Percentiles rank a stretch among this genome's conserved stretches.
Evolutionary conservation across 2,797 vertebrate species (phyloP).

Genomic region (Hephaestus fuliginosus): DNA sequence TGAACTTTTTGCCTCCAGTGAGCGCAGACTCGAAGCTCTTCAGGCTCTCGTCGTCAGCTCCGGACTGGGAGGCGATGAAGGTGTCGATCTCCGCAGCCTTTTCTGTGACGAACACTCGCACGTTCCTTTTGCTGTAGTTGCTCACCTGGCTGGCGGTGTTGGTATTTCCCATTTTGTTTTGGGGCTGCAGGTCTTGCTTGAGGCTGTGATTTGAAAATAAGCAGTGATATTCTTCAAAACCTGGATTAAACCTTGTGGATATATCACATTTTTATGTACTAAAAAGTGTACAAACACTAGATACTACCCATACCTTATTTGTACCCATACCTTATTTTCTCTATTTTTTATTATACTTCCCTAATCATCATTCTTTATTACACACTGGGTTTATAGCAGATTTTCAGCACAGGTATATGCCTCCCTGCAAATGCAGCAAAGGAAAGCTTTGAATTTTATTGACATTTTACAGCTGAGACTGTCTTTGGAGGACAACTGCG

Average conservation of each 20-base stretch:
- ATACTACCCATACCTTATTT: too few relatives aligned
- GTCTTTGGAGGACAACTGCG: neutral
- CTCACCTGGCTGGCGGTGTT: conserved; percentile 53
- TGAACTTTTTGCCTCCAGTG: conserved; percentile 56
- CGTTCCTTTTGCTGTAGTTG: conserved; percentile 76
- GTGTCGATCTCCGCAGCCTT: conserved; percentile 61
- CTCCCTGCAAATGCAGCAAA: neutral
- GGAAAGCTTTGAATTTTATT: neutral
- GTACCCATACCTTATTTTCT: too few relatives aligned
- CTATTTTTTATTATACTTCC: neutral
- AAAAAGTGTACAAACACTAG: too few relatives aligned
- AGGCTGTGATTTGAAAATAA: conserved; percentile 20
- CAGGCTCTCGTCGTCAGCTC: accelerated
- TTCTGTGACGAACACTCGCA: conserved; percentile 65
- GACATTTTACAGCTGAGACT: neutral
- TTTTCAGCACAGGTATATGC: too few relatives aligned
- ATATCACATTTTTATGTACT: neutral
- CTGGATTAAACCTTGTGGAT: neutral
- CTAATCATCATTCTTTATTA: neutral
- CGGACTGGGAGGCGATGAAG: conserved; percentile 48
- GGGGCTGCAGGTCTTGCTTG: conserved; percentile 1
- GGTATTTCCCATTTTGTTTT: conserved; percentile 69
- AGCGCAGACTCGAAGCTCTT: neutral
- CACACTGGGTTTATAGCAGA: neutral
- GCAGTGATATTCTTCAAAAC: neutral